Conservation (phyloP, 2,113 vertebrate species). For the Cervus canadensis region DNA sequence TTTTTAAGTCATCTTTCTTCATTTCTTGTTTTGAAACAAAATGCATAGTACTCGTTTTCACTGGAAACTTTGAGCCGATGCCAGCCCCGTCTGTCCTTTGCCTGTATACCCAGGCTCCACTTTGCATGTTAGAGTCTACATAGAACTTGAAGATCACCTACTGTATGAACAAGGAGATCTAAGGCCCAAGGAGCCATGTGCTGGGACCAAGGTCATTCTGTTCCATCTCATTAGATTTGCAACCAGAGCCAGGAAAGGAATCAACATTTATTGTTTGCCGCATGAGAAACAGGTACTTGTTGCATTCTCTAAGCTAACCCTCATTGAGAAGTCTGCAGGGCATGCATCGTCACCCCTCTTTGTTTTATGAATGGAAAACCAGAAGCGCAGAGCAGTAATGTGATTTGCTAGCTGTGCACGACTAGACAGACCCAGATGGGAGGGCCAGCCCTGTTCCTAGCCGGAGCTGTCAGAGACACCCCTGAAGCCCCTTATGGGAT, state of each 20-base stretch:
- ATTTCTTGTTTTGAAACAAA: not conserved
- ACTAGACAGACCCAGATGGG: not conserved
- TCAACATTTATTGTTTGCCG: not conserved
- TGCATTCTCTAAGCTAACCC: not conserved
- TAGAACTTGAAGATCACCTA: not conserved
- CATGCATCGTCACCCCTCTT: fast-evolving
- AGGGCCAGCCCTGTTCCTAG: not conserved
- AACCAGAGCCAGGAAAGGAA: not conserved
- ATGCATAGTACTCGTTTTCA: not conserved
- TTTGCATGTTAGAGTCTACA: not conserved
- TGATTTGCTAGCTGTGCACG: not conserved
- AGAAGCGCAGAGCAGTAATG: not conserved
- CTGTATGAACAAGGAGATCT: not conserved
- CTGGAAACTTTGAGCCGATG: not conserved
- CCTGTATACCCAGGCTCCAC: not conserved
- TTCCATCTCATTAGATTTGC: not conserved
- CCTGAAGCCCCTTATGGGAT: fast-evolving
- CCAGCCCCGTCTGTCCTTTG: not conserved
- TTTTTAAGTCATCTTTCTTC: not conserved
- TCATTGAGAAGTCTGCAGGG: not conserved
- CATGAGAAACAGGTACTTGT: not conserved
- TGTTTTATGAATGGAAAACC: not conserved
- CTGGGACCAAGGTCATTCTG: not conserved
- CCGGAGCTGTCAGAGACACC: not conserved
- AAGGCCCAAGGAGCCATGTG: not conserved